phyloP scores from a whole-genome alignment of 2,113 vertebrate genomes.

The Amphiprion ocellaris region DNA sequence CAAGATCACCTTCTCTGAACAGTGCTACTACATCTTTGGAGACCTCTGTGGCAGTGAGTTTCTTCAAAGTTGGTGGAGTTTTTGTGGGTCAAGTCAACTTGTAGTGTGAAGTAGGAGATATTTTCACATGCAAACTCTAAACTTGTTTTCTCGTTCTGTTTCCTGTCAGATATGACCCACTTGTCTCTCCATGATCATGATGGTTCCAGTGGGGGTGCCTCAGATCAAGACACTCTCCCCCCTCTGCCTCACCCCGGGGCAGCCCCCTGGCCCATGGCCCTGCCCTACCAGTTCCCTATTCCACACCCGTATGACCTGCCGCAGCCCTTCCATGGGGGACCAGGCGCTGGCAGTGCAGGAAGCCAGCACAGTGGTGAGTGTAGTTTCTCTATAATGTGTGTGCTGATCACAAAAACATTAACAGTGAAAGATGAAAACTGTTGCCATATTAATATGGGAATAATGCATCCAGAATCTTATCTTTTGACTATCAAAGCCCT shows the following conservation, averaged over 20 bases:
- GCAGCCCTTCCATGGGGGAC: constrained; percentile 89
- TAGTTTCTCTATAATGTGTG: neutral
- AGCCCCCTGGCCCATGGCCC: constrained; percentile 94
- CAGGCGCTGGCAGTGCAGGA: constrained; percentile 88
- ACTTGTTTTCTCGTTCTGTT: neutral
- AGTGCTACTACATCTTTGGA: constrained; percentile 96
- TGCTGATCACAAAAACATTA: neutral
- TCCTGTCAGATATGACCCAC: constrained; percentile 92
- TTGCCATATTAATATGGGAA: neutral
- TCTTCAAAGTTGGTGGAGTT: neutral
- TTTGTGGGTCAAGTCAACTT: too few species aligned
- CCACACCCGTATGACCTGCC: constrained; percentile 94
- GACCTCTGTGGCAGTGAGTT: constrained; percentile 85
- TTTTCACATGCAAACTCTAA: neutral
- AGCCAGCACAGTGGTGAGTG: constrained; percentile 93
- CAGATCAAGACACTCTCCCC: constrained; percentile 97
- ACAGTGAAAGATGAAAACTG: neutral
- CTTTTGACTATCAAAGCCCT: neutral
- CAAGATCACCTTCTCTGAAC: constrained; percentile 99
- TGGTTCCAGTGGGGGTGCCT: constrained; percentile 96
- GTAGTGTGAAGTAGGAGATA: too few species aligned
- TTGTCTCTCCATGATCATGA: constrained; percentile 96
- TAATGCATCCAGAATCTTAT: neutral
- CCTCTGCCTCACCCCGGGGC: constrained; percentile 95
- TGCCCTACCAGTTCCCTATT: constrained; percentile 95